Base-by-base conservation (phyloP, 2,113 vertebrate genomes). In the Illadopsis cleaveri region DNA sequence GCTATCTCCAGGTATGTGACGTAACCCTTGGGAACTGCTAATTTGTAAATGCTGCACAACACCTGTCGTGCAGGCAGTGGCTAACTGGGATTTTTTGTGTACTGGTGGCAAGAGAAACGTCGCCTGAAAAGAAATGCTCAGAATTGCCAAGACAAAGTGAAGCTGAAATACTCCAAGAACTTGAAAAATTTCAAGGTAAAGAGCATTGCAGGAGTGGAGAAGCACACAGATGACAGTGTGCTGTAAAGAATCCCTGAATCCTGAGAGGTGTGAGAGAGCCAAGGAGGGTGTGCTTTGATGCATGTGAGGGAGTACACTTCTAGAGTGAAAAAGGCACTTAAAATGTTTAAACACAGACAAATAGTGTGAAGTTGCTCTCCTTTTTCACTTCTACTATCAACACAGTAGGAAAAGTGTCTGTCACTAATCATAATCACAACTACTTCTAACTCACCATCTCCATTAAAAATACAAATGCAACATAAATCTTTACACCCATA, bases 401-500 rank as follows among this genome's bases (percentile, higher is more conserved):
- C 70, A 86, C 61, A 83, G 75, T 54, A 90, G 71, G 23, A 91
- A 94, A 97, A 61, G 10, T 27, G 89, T 90, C 86, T 94, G 70
- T 35, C 89, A 86, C 48, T 77, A 73, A 65, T 69, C 82, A 56
- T 8, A 76, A 42, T 64, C 64, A 87, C 56, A 96, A 81, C 20
- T 89, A 88, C 27, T 89, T 91, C 57, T 85, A 95, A 93, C 72
- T 90, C 33, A 44, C n/a, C 83, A 79, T 24, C 15, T 91, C 75
- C 64, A 53, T 60, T 42, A 80, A 76, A 90, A 85, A 83, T 35
- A 62, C 21, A 70, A 60, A 57, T 69, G 23, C 66, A 87, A 90
- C 21, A 42, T 40, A 73, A 42, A 81, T 45, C 14, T 57, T 48
- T 76, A 28, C 57, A 72, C 15, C n/a, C 31, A 68, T 51, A 47